Percentiles rank a stretch among this genome's conserved stretches.
Conservation (phyloP, 2,888 invertebrate genomes). For the Peribatodes rhomboidaria region DNA sequence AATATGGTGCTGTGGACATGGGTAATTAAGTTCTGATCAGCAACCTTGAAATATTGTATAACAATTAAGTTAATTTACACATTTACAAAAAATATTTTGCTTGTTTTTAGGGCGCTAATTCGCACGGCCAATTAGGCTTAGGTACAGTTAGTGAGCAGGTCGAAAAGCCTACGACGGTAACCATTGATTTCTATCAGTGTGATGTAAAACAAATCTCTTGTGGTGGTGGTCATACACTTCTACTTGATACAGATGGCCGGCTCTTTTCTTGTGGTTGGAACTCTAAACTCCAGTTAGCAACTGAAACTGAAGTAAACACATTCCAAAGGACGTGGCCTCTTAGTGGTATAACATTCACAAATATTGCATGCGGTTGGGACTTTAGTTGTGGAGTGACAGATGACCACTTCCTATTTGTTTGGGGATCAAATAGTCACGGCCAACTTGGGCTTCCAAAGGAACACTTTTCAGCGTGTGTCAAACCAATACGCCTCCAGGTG, state of each 20-base stretch:
- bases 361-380: constrained; percentile 93
- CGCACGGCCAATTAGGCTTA: constrained; percentile 92
- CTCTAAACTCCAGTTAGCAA: constrained; percentile 90
- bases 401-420: constrained; percentile 90
- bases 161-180: constrained; percentile 82
- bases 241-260: constrained; percentile 89
- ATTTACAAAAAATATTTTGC: not conserved
- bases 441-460: constrained; percentile 90
- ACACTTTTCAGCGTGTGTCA: constrained; percentile 71
- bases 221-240: constrained; percentile 92
- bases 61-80: too few relatives aligned
- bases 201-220: constrained; percentile 89
- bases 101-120: constrained; percentile 91
- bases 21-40: constrained; percentile 54
- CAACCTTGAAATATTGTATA: too few relatives aligned
- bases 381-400: constrained; percentile 91
- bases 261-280: constrained; percentile 93
- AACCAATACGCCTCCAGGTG: constrained; percentile 74
- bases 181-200: constrained; percentile 71
- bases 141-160: constrained; percentile 89
- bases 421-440: constrained; percentile 94
- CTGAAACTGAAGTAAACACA: constrained; percentile 78
- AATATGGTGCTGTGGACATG: constrained; percentile 69
- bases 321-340: constrained; percentile 88
- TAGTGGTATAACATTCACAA: constrained; percentile 85